A percentile compares a stretch with the other conserved stretches of the same genome.
These are phyloP conservation scores for Penelope pileata DNA, from an alignment of 2,113 vertebrate genomes.

Conservation along the genomic window DNA sequence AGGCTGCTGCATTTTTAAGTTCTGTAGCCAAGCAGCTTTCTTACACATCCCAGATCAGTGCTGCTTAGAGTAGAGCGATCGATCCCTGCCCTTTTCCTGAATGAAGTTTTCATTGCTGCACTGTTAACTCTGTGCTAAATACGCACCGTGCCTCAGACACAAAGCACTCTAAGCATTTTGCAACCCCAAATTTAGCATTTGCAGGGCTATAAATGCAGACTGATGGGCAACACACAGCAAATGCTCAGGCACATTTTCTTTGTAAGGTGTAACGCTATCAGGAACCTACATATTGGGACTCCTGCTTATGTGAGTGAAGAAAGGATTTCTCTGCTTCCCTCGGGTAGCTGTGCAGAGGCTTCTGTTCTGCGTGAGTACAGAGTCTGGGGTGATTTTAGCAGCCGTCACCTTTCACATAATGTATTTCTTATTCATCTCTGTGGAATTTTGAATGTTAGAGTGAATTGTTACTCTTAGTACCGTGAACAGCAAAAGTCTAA, in stretches of 20 bases:
- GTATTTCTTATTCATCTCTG: neutral
- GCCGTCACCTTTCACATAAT: fast-evolving
- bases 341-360: neutral
- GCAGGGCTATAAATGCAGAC: neutral
- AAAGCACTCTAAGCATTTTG: neutral
- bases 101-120: neutral
- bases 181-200: neutral
- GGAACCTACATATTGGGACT: neutral
- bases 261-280: neutral
- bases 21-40: neutral
- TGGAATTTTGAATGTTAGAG: neutral
- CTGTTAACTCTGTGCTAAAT: neutral
- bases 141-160: neutral
- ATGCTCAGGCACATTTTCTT: neutral
- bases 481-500: neutral
- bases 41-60: neutral
- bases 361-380: neutral
- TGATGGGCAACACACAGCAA: neutral
- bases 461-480: neutral
- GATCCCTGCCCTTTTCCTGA: neutral
- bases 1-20: neutral
- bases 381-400: neutral
- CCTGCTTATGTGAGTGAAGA: neutral
- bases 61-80: neutral
- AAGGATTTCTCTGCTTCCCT: neutral